Evolutionary conservation across 2,888 invertebrate genomes (phyloP).

Genomic region (Junonia oenone): DNA sequence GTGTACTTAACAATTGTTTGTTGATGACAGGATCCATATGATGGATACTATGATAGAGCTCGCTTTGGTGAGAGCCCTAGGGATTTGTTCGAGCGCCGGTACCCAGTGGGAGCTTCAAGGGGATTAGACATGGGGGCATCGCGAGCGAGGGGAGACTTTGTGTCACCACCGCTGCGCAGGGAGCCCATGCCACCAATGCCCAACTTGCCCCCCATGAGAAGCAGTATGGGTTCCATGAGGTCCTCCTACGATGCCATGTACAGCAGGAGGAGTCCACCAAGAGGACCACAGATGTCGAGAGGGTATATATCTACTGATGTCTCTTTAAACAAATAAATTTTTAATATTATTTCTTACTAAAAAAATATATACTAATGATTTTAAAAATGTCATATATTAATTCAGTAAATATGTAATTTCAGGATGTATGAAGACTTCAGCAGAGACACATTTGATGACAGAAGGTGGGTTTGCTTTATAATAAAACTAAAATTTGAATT

Average conservation of each 20-base stretch:
- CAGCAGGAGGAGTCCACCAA: conserved; percentile 89
- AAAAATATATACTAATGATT: no score
- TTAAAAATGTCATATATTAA: no score
- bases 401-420: conserved; percentile 39
- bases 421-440: conserved; percentile 93
- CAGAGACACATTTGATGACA: conserved; percentile 92
- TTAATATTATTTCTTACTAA: no score
- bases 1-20: no score
- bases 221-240: conserved; percentile 84
- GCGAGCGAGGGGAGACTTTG: conserved; percentile 82
- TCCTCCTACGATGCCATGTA: conserved; percentile 89
- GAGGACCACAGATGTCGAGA: conserved; percentile 75
- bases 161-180: conserved; percentile 86
- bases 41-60: conserved; percentile 88
- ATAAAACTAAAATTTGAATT: no score
- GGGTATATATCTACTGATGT: no score
- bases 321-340: no score
- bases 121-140: conserved; percentile 77
- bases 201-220: conserved; percentile 81
- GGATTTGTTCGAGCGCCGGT: conserved; percentile 90
- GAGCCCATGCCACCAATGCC: conserved; percentile 91
- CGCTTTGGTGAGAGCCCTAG: conserved; percentile 86
- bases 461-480: conserved; percentile 82
- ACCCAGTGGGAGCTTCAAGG: conserved; percentile 80
- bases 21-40: conserved; percentile 82